These are phyloP conservation scores for Elanoides forficatus DNA, from an alignment of 2,113 vertebrate genomes.

Conservation along the genomic window DNA sequence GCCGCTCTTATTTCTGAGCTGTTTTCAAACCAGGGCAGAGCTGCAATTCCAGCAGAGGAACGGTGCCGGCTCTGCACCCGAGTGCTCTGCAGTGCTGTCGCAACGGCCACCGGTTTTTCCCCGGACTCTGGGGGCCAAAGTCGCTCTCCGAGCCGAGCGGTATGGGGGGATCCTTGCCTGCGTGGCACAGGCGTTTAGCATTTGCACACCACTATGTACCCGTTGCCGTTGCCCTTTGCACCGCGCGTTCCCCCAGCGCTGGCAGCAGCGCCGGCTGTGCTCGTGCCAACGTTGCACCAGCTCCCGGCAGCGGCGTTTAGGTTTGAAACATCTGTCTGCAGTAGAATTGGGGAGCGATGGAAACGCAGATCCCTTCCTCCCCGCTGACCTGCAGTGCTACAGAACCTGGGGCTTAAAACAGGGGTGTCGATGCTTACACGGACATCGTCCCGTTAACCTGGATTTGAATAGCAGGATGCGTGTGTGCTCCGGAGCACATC, in stretches of 20 bases:
- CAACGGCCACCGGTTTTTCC: accelerated
- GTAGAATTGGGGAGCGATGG: not conserved
- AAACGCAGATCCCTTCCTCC: not conserved
- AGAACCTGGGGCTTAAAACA: not conserved
- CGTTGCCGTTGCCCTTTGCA: accelerated
- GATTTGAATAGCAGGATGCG: accelerated
- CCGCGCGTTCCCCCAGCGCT: accelerated
- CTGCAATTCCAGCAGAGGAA: not conserved
- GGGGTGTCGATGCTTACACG: accelerated
- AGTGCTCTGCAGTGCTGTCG: not conserved
- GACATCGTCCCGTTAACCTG: not conserved
- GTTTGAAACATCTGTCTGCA: not conserved
- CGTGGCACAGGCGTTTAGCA: accelerated
- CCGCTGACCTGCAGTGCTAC: accelerated
- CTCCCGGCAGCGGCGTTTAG: accelerated
- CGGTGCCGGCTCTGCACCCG: not conserved
- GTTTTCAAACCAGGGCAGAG: not conserved
- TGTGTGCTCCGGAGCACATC: not conserved
- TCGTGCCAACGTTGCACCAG: not conserved
- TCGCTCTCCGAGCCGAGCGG: accelerated
- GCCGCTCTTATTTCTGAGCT: not conserved
- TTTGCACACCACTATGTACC: accelerated
- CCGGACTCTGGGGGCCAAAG: not conserved
- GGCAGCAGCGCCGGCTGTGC: not conserved
- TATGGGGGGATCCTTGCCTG: not conserved